Evolutionary conservation across 2,888 invertebrate species (phyloP).

Genomic region (Fabriciana adippe): DNA sequence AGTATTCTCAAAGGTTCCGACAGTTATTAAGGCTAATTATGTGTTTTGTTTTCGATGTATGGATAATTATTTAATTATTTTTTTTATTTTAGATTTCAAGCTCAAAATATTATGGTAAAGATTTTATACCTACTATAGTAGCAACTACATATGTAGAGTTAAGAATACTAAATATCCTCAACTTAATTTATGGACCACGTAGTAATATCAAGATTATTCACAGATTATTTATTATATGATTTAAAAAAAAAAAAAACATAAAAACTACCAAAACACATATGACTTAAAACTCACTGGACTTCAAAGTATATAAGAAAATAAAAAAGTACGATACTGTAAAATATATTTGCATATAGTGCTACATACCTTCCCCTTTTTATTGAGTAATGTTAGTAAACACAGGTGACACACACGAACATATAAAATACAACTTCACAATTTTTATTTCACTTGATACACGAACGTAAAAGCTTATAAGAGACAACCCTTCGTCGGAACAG

Average conservation of each 20-base stretch:
- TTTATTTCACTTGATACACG: constrained; percentile 33
- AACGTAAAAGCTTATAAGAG: constrained; percentile 50
- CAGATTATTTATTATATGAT: no score
- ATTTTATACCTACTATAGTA: no score
- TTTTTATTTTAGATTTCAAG: neutral
- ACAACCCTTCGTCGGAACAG: constrained; percentile 61
- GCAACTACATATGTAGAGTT: no score
- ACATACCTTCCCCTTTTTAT: constrained; percentile 41
- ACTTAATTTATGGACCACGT: no score
- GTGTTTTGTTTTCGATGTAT: constrained; percentile 31
- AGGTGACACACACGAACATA: constrained; percentile 48
- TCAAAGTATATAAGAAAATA: no score
- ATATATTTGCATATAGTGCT: neutral
- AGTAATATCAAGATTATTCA: no score
- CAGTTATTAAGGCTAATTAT: constrained; percentile 43
- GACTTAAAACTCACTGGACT: no score
- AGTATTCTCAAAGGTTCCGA: constrained; percentile 46
- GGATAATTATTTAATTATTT: neutral
- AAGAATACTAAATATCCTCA: no score
- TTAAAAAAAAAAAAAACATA: no score
- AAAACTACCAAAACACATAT: no score
- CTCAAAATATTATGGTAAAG: neutral
- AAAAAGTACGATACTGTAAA: no score
- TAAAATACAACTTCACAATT: constrained; percentile 50
- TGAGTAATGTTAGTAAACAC: constrained; percentile 37